These are phyloP conservation scores for Onychomys arenicola DNA, from an alignment of 2,797 vertebrate genomes.

Conservation along the genomic window DNA sequence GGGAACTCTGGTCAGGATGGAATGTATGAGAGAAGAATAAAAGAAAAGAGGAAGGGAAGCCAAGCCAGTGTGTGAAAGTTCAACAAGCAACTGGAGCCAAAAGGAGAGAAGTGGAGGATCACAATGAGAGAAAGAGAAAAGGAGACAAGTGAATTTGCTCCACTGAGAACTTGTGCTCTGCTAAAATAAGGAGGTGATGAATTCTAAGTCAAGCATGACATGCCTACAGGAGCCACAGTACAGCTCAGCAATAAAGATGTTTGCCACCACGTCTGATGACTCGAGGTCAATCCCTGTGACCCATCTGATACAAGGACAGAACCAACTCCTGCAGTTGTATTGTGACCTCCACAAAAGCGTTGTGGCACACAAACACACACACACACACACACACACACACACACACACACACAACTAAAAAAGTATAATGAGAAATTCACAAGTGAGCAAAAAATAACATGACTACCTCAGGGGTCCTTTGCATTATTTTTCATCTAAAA, in stretches of 20 bases:
- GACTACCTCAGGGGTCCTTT: neutral
- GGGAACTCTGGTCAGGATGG: neutral
- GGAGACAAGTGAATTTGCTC: neutral
- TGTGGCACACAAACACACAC: neutral
- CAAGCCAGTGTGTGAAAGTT: neutral
- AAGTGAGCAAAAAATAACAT: neutral
- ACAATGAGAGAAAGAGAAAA: neutral
- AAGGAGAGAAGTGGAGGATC: neutral
- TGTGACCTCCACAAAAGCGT: neutral
- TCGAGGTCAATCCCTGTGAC: no score
- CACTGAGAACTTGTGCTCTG: neutral
- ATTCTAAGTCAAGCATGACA: neutral
- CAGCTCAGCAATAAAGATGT: neutral
- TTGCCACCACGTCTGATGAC: neutral
- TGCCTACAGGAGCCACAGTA: neutral
- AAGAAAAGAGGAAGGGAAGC: neutral
- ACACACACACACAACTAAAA: neutral
- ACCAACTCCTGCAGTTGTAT: neutral
- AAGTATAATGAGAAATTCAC: neutral
- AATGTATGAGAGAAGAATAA: neutral
- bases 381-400: neutral
- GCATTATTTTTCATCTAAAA: neutral
- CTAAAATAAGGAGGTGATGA: neutral
- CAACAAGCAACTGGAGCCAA: neutral
- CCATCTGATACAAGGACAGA: neutral